These are phyloP conservation scores for Emys orbicularis DNA, from an alignment of 2,797 vertebrate genomes.

Conservation along the genomic window DNA sequence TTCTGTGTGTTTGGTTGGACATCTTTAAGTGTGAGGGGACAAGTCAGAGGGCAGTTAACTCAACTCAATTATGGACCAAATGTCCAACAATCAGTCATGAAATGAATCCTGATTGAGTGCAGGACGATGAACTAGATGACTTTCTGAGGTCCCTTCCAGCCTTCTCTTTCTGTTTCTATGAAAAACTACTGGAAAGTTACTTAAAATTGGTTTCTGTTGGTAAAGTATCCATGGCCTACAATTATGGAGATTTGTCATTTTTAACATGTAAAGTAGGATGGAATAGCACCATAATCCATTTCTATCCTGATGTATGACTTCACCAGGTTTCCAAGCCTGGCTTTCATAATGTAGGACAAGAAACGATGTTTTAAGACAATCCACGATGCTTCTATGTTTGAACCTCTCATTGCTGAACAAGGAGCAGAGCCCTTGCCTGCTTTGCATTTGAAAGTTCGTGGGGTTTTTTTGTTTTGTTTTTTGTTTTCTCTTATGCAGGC, in stretches of 20 bases:
- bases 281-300: constrained; percentile 6
- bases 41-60: neutral
- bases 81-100: neutral
- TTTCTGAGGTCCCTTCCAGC: neutral
- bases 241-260: constrained; percentile 33
- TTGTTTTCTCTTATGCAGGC: neutral
- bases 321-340: constrained; percentile 11
- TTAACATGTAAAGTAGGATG: constrained; percentile 37
- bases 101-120: neutral
- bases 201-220: constrained; percentile 40
- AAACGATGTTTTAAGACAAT: neutral
- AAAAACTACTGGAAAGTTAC: constrained; percentile 8
- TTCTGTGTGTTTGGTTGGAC: neutral
- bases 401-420: constrained; percentile 34
- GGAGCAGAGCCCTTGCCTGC: constrained; percentile 1
- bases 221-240: constrained; percentile 31
- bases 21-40: neutral
- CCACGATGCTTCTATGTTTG: neutral
- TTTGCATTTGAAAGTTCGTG: constrained; percentile 9
- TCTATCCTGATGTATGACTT: constrained; percentile 27
- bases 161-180: constrained; percentile 1
- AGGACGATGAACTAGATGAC: neutral
- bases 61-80: neutral
- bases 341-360: neutral
- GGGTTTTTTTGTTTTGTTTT: too few relatives aligned